These are phyloP conservation scores for Pseudolaguvia tuberculata DNA, from an alignment of 2,113 vertebrate species.

Conservation along the genomic window DNA sequence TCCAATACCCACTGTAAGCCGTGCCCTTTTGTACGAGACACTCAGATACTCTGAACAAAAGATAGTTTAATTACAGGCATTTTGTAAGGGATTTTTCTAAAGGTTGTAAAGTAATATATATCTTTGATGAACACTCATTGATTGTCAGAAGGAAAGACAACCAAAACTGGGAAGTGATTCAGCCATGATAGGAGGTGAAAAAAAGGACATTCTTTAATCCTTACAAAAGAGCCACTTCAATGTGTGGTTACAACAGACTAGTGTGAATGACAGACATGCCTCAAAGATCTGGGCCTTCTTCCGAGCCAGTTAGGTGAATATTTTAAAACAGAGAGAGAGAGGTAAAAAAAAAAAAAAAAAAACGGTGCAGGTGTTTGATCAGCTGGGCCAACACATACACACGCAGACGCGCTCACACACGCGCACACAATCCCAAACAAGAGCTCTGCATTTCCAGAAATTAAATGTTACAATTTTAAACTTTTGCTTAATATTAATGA, in stretches of 20 bases:
- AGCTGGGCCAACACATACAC: background rate
- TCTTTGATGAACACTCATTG: background rate
- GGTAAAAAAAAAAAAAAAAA: background rate
- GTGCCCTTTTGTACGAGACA: background rate
- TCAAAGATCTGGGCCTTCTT: slow-evolving; percentile 43
- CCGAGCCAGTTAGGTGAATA: slow-evolving; percentile 39
- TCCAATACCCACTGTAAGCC: background rate
- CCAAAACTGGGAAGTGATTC: slow-evolving; percentile 42
- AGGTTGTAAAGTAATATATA: background rate
- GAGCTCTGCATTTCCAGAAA: slow-evolving; percentile 28
- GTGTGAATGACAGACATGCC: slow-evolving; percentile 49
- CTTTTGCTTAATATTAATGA: slow-evolving; percentile 57
- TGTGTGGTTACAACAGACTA: slow-evolving; percentile 38
- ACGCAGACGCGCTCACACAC: background rate
- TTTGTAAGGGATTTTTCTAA: background rate
- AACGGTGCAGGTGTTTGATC: slow-evolving; percentile 22
- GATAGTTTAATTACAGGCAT: background rate
- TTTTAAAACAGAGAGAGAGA: slow-evolving; percentile 37
- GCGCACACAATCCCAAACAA: slow-evolving; percentile 14
- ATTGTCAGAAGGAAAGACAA: slow-evolving; percentile 10
- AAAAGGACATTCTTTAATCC: slow-evolving; percentile 48
- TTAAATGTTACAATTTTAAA: slow-evolving; percentile 50
- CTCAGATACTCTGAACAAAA: background rate
- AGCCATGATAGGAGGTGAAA: slow-evolving; percentile 40
- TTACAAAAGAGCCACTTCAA: slow-evolving; percentile 43